phyloP scores from a whole-genome alignment of 2,888 invertebrate genomes.

The Caenorhabditis sulstoni region DNA sequence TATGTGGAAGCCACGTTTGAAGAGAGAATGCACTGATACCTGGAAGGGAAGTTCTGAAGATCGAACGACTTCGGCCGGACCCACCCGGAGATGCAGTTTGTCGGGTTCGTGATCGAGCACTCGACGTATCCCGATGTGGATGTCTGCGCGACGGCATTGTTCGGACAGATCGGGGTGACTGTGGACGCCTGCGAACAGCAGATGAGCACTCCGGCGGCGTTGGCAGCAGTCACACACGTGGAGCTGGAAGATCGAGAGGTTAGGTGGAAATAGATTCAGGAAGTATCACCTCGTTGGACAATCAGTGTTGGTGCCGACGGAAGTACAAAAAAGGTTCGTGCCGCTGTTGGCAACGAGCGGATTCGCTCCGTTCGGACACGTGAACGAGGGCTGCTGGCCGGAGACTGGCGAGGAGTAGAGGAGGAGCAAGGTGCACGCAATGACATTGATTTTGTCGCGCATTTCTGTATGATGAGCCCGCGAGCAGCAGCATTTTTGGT shows the following conservation, averaged over 20 bases:
- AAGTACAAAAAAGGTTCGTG: constrained; percentile 67
- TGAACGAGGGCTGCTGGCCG: constrained; percentile 49
- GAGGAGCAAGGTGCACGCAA: constrained; percentile 17
- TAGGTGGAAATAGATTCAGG: neutral
- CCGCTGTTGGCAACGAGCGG: constrained; percentile 59
- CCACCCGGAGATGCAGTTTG: constrained; percentile 67
- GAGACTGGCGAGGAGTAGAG: constrained; percentile 21
- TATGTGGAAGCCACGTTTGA: constrained; percentile 59
- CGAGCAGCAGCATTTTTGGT: constrained; percentile 37
- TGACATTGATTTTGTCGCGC: constrained; percentile 45
- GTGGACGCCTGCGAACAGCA: constrained; percentile 67
- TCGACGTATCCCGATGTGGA: constrained; percentile 67
- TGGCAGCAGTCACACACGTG: constrained; percentile 65
- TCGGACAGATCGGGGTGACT: constrained; percentile 73
- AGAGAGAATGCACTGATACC: constrained; percentile 64
- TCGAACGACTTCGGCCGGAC: neutral
- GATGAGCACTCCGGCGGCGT: constrained; percentile 67
- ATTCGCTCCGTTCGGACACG: constrained; percentile 58
- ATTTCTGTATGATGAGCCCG: constrained; percentile 32
- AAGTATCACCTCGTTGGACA: constrained; percentile 64
- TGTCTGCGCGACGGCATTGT: constrained; percentile 70
- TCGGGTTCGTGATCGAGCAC: constrained; percentile 66
- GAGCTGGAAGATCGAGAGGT: constrained; percentile 40
- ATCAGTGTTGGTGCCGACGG: constrained; percentile 56
- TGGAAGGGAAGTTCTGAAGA: constrained; percentile 12